phyloP scores from a whole-genome alignment of 2,113 vertebrate genomes.

The Phalacrocorax aristotelis region DNA sequence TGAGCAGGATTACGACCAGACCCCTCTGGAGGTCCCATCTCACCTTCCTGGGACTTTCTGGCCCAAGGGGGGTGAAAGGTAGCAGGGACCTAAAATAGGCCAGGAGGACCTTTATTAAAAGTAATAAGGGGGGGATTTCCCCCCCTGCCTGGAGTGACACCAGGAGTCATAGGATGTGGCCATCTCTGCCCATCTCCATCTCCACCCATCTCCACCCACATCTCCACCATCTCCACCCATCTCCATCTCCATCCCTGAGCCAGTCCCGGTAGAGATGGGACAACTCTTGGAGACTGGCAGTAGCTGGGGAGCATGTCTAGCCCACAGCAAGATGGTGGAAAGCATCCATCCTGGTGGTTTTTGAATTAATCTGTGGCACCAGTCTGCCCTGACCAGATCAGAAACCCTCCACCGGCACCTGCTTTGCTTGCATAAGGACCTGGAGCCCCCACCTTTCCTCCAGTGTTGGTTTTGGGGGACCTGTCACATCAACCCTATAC shows the following conservation, averaged over 20 bases:
- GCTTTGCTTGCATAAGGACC: neutral
- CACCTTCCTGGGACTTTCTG: neutral
- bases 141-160: neutral
- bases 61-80: neutral
- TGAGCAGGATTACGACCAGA: neutral
- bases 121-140: neutral
- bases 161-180: neutral
- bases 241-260: neutral
- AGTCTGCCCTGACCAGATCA: neutral
- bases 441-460: neutral
- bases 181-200: neutral
- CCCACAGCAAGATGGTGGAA: neutral
- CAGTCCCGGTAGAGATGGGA: neutral
- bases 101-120: neutral
- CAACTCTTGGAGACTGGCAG: rapidly evolving
- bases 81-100: neutral
- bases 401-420: neutral
- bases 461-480: neutral
- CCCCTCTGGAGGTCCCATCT: neutral
- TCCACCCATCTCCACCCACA: neutral
- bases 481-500: neutral
- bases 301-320: neutral
- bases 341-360: neutral
- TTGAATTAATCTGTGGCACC: neutral
- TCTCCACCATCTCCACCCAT: neutral